These are phyloP conservation scores for Pollicipes pollicipes DNA, from an alignment of 1,140 invertebrate species.

Conservation along the genomic window DNA sequence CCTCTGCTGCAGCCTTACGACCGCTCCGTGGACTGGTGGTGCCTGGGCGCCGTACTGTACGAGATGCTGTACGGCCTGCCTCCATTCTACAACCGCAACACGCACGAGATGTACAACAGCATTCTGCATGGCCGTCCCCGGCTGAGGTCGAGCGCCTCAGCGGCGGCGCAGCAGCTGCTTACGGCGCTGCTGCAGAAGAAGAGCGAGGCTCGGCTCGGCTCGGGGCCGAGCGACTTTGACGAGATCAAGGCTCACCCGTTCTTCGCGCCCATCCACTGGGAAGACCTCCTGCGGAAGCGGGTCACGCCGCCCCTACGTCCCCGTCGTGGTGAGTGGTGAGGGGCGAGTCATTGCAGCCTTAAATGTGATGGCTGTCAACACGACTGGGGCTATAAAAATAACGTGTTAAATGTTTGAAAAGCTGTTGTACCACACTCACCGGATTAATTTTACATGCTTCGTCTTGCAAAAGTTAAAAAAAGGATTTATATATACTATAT, in stretches of 20 bases:
- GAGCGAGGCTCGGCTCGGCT: constrained; percentile 33
- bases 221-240: constrained; percentile 31
- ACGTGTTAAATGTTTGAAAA: no score
- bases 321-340: constrained; percentile 39
- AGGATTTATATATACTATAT: no score
- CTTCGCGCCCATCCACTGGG: constrained; percentile 38
- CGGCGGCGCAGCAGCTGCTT: constrained; percentile 31
- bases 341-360: no score
- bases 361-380: no score
- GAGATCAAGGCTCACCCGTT: constrained; percentile 38
- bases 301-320: constrained; percentile 39
- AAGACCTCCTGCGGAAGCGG: constrained; percentile 32
- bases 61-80: constrained; percentile 50
- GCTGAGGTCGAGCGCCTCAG: constrained; percentile 31
- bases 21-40: constrained; percentile 52
- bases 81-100: constrained; percentile 41
- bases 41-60: constrained; percentile 46
- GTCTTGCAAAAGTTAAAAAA: no score
- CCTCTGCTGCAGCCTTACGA: constrained; percentile 42
- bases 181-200: constrained; percentile 38
- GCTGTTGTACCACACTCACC: no score
- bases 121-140: constrained; percentile 37
- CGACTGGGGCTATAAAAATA: no score
- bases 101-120: constrained; percentile 40
- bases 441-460: no score